Percentiles rank a stretch among this genome's conserved stretches.
These are phyloP conservation scores for Grantiella picta DNA, from an alignment of 2,113 vertebrate species.

Conservation along the genomic window DNA sequence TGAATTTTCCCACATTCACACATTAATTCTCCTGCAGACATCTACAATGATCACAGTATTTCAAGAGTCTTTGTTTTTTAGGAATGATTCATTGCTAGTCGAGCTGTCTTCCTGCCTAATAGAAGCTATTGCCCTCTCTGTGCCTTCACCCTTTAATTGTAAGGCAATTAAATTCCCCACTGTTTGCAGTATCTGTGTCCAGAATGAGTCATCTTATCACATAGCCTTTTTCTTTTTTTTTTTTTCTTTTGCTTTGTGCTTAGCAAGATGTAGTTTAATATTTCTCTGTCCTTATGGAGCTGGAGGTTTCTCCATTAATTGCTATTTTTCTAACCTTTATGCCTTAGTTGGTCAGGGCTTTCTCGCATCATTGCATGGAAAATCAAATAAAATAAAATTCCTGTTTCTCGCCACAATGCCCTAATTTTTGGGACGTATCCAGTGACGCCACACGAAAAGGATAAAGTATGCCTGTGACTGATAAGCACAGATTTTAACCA, in stretches of 20 bases:
- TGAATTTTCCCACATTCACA: not conserved
- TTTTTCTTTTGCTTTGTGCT: not conserved
- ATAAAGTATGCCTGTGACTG: not conserved
- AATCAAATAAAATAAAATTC: not conserved
- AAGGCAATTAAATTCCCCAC: conserved; percentile 32
- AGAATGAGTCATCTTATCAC: not conserved
- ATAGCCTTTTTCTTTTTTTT: not conserved
- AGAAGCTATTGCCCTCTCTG: not conserved
- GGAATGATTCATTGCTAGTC: not conserved
- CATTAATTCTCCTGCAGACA: not conserved
- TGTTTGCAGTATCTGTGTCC: not conserved
- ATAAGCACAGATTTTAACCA: conserved; percentile 37
- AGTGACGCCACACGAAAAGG: not conserved
- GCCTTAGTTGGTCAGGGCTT: not conserved
- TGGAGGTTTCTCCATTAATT: not conserved
- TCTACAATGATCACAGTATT: not conserved
- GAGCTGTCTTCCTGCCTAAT: not conserved
- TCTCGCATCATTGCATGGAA: not conserved
- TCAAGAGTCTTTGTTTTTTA: not conserved
- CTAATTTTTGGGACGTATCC: not conserved
- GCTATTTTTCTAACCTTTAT: not conserved
- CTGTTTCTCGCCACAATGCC: not conserved
- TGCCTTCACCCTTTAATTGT: not conserved
- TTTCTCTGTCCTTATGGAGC: not conserved
- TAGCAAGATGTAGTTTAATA: not conserved